Evolutionary conservation across 2,113 vertebrate genomes (phyloP), one percentile per base, ranked within the genome.

Genomic region (Neotoma lepida): DNA sequence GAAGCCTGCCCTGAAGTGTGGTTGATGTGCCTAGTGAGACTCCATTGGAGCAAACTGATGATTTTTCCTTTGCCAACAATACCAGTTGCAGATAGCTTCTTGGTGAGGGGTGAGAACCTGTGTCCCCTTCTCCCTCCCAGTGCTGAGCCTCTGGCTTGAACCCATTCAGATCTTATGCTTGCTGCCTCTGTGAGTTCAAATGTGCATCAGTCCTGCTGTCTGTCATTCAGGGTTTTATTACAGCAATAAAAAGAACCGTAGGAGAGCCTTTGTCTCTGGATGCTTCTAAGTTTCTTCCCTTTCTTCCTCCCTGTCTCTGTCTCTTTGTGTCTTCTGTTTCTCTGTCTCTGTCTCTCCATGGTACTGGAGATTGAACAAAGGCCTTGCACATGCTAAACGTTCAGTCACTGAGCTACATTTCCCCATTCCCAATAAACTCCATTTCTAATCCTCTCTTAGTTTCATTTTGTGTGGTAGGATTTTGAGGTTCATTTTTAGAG

Each of bases 381-480:
- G 1, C 3, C 3, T 84, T 20, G 2, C 4, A 2, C 33, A 44
- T 44, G 39, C 58, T 64, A 63, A 80, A 33, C 33, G 22, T 28
- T 56, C 33, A n/a, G 18, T 51, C 9, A n/a, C 49, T n/a, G 77
- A 80, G 2, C 35, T 39, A 56, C 18, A 80, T 80, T 80, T 71
- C 20, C 51, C 9, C 33, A 80, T 33, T 2, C 33, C 77, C 51
- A 33, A 46, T 63, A 76, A 66, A 70, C 24, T 28, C 86, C 24
- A 41, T 44, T 74, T 84, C 76, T 58, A 71, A n/a, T 86, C 82
- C 91, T 17, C 44, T 20, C 28, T 97, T 86, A 84, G 33, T 94
- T 92, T 63, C 28, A 39, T 87, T 76, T 86, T 89, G 41, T 35
- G 30, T 56, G 35, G 15, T 63, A 73, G 39, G 12, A 33, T 30